These are phyloP conservation scores for Scomber japonicus DNA, from an alignment of 2,113 vertebrate species.

Conservation along the genomic window DNA sequence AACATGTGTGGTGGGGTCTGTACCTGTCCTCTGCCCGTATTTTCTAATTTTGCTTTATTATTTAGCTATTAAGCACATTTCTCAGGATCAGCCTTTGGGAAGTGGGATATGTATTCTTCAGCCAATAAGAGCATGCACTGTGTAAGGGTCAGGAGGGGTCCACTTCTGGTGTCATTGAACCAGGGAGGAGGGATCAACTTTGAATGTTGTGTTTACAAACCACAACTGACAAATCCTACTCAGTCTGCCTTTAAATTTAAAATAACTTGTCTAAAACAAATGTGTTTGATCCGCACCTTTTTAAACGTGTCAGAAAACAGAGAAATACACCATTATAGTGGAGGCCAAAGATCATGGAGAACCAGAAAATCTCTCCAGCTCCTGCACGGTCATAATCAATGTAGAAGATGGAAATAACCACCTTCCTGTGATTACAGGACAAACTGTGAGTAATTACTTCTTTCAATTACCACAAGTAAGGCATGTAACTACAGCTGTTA, in stretches of 20 bases:
- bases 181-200: too few relatives aligned
- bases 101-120: too few relatives aligned
- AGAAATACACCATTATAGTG: slow-evolving; percentile 70
- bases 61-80: too few relatives aligned
- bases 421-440: slow-evolving; percentile 55
- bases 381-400: slow-evolving; percentile 64
- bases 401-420: slow-evolving; percentile 75
- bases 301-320: slow-evolving; percentile 45
- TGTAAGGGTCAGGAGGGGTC: too few relatives aligned
- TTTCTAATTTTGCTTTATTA: too few relatives aligned
- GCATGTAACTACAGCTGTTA: background rate
- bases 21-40: too few relatives aligned
- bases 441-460: slow-evolving; percentile 54
- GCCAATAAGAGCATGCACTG: too few relatives aligned
- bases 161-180: too few relatives aligned
- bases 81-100: too few relatives aligned
- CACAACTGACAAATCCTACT: too few relatives aligned
- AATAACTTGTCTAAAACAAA: background rate
- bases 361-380: slow-evolving; percentile 57
- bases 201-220: too few relatives aligned
- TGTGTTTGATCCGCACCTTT: background rate
- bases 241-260: background rate
- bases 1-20: too few relatives aligned
- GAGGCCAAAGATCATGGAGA: slow-evolving; percentile 73
- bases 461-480: background rate